Percentiles rank a stretch among this genome's conserved stretches.
phyloP scores from a whole-genome alignment of 1,140 invertebrate species.

The Aphelinus certus region DNA sequence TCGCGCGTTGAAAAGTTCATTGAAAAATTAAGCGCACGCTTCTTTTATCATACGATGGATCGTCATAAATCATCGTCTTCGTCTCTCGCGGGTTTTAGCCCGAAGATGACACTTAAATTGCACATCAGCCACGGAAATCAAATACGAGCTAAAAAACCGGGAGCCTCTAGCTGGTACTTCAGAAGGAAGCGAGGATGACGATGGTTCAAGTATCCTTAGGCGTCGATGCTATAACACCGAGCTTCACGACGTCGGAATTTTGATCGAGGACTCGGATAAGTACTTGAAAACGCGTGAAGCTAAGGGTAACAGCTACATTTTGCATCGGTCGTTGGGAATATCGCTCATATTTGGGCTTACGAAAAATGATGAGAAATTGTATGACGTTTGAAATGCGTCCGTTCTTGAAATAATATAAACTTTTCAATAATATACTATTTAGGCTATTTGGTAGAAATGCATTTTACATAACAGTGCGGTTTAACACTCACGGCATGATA shows the following conservation, averaged over 20 bases:
- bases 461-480: too few species aligned
- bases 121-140: constrained; percentile 13
- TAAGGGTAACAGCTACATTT: constrained; percentile 14
- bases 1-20: too few species aligned
- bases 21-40: too few species aligned
- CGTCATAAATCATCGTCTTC: constrained; percentile 17
- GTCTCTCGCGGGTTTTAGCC: background rate
- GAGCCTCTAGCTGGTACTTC: constrained; percentile 36
- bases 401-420: too few species aligned
- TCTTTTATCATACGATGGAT: too few species aligned
- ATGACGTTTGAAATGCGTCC: too few species aligned
- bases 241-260: constrained; percentile 14
- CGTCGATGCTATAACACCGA: background rate
- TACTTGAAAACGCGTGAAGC: constrained; percentile 8
- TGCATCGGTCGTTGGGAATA: background rate
- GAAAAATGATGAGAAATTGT: too few species aligned
- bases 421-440: too few species aligned
- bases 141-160: constrained; percentile 28
- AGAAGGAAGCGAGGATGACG: constrained; percentile 25
- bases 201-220: background rate
- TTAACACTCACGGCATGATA: too few species aligned
- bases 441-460: too few species aligned
- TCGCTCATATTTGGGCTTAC: too few species aligned
- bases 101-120: constrained; percentile 26
- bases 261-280: constrained; percentile 7